A percentile compares a stretch with the other conserved stretches of the same genome.
phyloP scores from a whole-genome alignment of 2,888 invertebrate genomes.

The Allacma fusca region DNA sequence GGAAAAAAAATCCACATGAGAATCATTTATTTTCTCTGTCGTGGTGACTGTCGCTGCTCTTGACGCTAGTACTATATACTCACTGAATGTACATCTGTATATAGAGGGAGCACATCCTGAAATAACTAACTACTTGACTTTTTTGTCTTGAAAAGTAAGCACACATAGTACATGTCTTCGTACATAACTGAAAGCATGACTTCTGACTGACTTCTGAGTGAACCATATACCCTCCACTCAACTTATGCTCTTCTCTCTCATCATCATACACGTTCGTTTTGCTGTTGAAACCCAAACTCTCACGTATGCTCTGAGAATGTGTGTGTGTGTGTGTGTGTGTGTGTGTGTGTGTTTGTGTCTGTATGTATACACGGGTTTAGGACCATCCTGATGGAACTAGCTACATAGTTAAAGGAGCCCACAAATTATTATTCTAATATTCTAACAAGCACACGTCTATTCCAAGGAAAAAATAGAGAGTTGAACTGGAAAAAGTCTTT shows the following conservation, averaged over 20 bases:
- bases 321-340: neutral
- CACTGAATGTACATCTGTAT: neutral
- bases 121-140: conserved; percentile 7
- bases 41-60: conserved; percentile 32
- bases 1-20: conserved; percentile 43
- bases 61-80: neutral
- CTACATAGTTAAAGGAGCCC: neutral
- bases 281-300: conserved; percentile 13
- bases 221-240: neutral
- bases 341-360: neutral
- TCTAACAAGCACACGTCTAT: conserved; percentile 17
- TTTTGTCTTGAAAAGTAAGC: neutral
- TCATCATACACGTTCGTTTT: too few relatives aligned
- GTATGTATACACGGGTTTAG: neutral
- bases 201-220: conserved; percentile 20
- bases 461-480: neutral
- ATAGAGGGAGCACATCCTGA: neutral
- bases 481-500: conserved; percentile 32
- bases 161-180: neutral
- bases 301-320: neutral
- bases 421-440: conserved; percentile 14
- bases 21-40: conserved; percentile 46
- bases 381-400: neutral
- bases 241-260: neutral
- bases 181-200: neutral